phyloP scores from a whole-genome alignment of 2,888 invertebrate genomes.

The Synergus japonicus region DNA sequence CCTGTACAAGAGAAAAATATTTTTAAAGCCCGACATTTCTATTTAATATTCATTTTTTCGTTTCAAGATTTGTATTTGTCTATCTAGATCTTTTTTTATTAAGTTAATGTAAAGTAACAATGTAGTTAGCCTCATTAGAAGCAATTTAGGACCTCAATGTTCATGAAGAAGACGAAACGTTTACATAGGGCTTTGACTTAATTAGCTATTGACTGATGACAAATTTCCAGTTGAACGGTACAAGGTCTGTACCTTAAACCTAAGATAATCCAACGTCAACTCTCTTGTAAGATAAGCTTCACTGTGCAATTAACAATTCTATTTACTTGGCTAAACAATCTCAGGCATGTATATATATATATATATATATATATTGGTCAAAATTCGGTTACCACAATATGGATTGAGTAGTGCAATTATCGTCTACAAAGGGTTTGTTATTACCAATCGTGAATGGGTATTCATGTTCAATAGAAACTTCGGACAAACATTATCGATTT shows the following conservation, averaged over 20 bases:
- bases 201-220: constrained; percentile 5
- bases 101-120: neutral
- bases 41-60: too few relatives aligned
- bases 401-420: constrained; percentile 25
- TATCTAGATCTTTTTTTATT: too few relatives aligned
- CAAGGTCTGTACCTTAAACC: constrained; percentile 16
- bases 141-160: neutral
- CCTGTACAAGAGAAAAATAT: constrained; percentile 76
- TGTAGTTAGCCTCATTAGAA: constrained; percentile 1
- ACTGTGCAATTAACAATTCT: constrained; percentile 18
- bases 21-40: too few relatives aligned
- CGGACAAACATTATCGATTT: constrained; percentile 3
- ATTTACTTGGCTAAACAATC: constrained; percentile 16
- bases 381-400: constrained; percentile 13
- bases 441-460: neutral
- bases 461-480: constrained; percentile 21
- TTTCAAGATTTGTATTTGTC: too few relatives aligned
- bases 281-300: constrained; percentile 16
- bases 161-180: neutral
- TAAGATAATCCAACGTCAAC: constrained; percentile 23
- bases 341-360: neutral
- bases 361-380: neutral
- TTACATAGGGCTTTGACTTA: constrained; percentile 5
- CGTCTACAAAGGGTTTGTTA: constrained; percentile 23
- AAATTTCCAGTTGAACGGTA: constrained; percentile 8